Evolutionary conservation across 2,113 vertebrate genomes (phyloP), one percentile per base, ranked within the genome.

Genomic region (Malurus melanocephalus): DNA sequence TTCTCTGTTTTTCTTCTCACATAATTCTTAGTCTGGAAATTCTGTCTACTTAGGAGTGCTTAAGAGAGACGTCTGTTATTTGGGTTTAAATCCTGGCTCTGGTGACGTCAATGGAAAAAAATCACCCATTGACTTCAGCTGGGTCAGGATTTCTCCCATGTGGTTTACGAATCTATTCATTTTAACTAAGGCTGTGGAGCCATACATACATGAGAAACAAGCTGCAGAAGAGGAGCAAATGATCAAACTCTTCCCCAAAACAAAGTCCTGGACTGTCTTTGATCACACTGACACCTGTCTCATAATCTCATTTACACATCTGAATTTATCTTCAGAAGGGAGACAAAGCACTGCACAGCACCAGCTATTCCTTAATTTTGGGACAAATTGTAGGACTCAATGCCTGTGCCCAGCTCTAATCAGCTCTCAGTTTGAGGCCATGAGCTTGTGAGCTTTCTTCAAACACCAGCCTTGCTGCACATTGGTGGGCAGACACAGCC

Each of bases 91-190:
- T 95, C 77, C 77, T 88, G 85, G 46, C 95, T 89, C 82, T 94
- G 92, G 80, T 95, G 94, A 94, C 85, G 93, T 96, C 94, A 96
- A 92, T 96, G 95, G 95, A 96, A 96, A 95, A 95, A 96, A 88
- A 60, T 6, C 87, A 92, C 90, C 90, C 88, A 91, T 66, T 93
- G 94, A 94, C 92, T 94, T 92, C 89, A 92, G 76, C 90, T 71
- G 85, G 93, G 94, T 90, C 93, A 94, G 85, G 92, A 86, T 95
- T 96, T 91, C 86, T 96, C 94, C 92, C 92, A 88, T 91, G 92
- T 78, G 94, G 90, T 96, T 95, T 96, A 55, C 0, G 0, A 75
- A 86, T 62, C 43, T 93, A 93, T 96, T 91, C 91, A 89, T 96
- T 95, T 87, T 72, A 93, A 75, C 80, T 81, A 16, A 72, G 27